phyloP scores from a whole-genome alignment of 2,113 vertebrate species.

The Electrona antarctica region DNA sequence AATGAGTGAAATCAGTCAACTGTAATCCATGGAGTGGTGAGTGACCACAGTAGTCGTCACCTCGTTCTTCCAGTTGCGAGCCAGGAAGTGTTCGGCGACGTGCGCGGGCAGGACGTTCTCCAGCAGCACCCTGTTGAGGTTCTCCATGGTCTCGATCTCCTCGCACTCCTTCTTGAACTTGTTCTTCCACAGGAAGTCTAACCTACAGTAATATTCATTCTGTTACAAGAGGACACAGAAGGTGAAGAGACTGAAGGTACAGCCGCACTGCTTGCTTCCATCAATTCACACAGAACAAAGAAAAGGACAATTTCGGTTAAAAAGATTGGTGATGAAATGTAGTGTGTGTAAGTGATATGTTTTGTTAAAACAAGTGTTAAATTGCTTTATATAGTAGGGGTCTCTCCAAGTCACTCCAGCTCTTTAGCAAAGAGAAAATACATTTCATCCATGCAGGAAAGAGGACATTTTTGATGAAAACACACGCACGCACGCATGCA shows the following conservation, averaged over 20 bases:
- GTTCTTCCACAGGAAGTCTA: slow-evolving; percentile 99
- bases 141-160: slow-evolving; percentile 99
- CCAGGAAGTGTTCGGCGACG: slow-evolving; percentile 97
- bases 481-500: too few relatives aligned
- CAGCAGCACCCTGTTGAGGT: slow-evolving; percentile 93
- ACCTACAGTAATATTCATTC: slow-evolving; percentile 99
- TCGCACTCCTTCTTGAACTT: slow-evolving; percentile 99
- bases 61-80: slow-evolving; percentile 97
- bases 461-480: too few relatives aligned
- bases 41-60: slow-evolving; percentile 67
- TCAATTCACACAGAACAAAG: slow-evolving; percentile 80
- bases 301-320: not conserved
- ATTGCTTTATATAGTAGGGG: too few relatives aligned
- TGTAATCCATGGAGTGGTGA: too few relatives aligned
- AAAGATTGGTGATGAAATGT: too few relatives aligned
- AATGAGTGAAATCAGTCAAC: too few relatives aligned
- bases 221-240: slow-evolving; percentile 99
- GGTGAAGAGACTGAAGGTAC: slow-evolving; percentile 85
- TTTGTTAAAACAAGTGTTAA: too few relatives aligned
- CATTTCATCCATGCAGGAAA: too few relatives aligned
- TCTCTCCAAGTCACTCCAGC: too few relatives aligned
- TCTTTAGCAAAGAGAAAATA: too few relatives aligned
- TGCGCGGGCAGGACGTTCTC: slow-evolving; percentile 97
- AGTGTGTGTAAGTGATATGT: too few relatives aligned
- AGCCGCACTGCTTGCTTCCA: slow-evolving; percentile 85